Conservation (phyloP, 92 coral and sea anemone genomes). For the Palythoa caribaeorum region DNA sequence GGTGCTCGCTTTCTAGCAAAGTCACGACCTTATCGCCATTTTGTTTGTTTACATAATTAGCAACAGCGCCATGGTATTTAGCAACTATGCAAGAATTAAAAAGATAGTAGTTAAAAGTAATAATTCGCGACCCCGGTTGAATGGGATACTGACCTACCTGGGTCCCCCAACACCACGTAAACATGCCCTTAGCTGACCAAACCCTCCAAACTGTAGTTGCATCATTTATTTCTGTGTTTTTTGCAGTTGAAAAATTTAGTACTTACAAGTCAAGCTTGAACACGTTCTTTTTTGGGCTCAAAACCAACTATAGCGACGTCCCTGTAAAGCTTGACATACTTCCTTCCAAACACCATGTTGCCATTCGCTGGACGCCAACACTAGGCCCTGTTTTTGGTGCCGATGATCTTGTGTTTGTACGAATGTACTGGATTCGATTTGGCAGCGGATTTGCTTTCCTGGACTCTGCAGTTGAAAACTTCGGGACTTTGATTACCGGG, state of each 20-base stretch:
- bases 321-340: constrained; percentile 8
- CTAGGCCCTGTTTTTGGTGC: constrained; percentile 14
- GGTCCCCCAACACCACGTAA: too few species aligned
- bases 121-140: too few species aligned
- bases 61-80: too few species aligned
- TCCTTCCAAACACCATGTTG: neutral
- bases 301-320: neutral
- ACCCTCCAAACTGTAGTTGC: too few species aligned
- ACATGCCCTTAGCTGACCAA: too few species aligned
- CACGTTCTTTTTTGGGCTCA: constrained; percentile 32
- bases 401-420: neutral
- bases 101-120: too few species aligned
- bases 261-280: constrained; percentile 31
- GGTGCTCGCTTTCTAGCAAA: too few species aligned
- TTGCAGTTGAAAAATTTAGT: constrained; percentile 2
- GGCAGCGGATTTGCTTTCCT: constrained; percentile 6
- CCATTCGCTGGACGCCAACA: neutral
- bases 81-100: too few species aligned
- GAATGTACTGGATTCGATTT: constrained; percentile 2
- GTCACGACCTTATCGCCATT: too few species aligned
- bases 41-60: too few species aligned
- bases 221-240: neutral
- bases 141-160: too few species aligned
- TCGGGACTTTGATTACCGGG: neutral
- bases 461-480: neutral